Conservation (phyloP, 2,888 invertebrate genomes). For the Anarsia innoxiella region DNA sequence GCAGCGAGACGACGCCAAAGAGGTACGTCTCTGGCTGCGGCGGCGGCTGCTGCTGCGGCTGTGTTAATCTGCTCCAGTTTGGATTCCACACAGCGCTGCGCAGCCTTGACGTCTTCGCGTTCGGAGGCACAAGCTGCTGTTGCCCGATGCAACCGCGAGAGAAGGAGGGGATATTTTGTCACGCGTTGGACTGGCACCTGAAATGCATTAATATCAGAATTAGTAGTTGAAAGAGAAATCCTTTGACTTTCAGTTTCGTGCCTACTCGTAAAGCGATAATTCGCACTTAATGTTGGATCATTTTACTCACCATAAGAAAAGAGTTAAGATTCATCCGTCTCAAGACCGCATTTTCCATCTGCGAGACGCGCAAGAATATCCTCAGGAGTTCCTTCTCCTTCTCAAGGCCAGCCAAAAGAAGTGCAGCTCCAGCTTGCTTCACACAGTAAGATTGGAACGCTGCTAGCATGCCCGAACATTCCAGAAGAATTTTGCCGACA, state of each 20-base stretch:
- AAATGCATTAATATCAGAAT: too few species aligned
- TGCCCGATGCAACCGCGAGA: slow-evolving; percentile 92
- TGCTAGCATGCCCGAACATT: slow-evolving; percentile 93
- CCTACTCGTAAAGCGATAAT: too few species aligned
- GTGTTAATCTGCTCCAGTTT: slow-evolving; percentile 96
- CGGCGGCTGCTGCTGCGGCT: slow-evolving; percentile 92
- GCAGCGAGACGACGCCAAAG: slow-evolving; percentile 92
- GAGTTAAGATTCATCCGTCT: slow-evolving; percentile 97
- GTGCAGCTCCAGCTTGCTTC: slow-evolving; percentile 91
- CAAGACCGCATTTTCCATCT: slow-evolving; percentile 95
- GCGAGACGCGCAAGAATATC: slow-evolving; percentile 95
- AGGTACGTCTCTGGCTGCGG: slow-evolving; percentile 90
- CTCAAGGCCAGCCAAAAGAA: slow-evolving; percentile 91
- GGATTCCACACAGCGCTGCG: slow-evolving; percentile 94
- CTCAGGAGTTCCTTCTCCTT: slow-evolving; percentile 95
- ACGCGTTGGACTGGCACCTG: slow-evolving; percentile 96
- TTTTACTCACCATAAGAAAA: slow-evolving; percentile 89
- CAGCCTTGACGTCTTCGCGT: slow-evolving; percentile 87
- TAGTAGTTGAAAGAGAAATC: too few species aligned
- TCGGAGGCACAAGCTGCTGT: slow-evolving; percentile 90
- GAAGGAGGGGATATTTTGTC: slow-evolving; percentile 94
- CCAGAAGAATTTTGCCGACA: slow-evolving; percentile 92
- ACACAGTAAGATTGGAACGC: slow-evolving; percentile 97
- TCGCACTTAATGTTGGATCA: too few species aligned
- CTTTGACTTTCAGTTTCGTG: too few species aligned